Evolutionary conservation across 1,140 invertebrate species (phyloP).

Genomic region (Maniola jurtina): DNA sequence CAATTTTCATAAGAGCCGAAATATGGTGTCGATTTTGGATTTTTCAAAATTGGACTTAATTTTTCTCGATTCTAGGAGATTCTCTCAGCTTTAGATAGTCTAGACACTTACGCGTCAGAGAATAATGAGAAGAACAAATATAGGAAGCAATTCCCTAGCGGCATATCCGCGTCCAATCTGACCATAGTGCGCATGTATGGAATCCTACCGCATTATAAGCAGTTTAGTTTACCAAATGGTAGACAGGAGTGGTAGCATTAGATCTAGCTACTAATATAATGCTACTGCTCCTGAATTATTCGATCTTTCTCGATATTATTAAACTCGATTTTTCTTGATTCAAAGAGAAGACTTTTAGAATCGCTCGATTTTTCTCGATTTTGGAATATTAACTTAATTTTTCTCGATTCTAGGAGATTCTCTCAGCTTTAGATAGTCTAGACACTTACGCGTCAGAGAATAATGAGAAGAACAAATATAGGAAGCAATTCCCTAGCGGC

Average conservation of each 20-base stretch:
- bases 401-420: slow-evolving; percentile 84
- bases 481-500: slow-evolving; percentile 63
- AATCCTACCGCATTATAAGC: slow-evolving; percentile 84
- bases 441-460: slow-evolving; percentile 82
- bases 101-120: slow-evolving; percentile 83
- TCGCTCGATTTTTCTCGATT: too few species aligned
- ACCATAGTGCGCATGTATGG: slow-evolving; percentile 96
- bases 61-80: slow-evolving; percentile 84
- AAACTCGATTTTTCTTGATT: too few species aligned
- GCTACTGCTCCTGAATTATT: too few species aligned
- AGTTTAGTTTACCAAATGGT: slow-evolving; percentile 82
- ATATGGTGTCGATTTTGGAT: too few species aligned
- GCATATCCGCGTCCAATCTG: slow-evolving; percentile 79
- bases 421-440: slow-evolving; percentile 84
- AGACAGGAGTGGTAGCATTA: slow-evolving; percentile 39
- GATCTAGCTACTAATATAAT: too few species aligned
- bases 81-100: slow-evolving; percentile 83
- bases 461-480: slow-evolving; percentile 69
- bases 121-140: slow-evolving; percentile 75
- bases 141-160: slow-evolving; percentile 59
- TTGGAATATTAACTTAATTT: too few species aligned
- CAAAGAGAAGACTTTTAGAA: too few species aligned
- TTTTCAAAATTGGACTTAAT: too few species aligned
- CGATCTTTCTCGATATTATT: too few species aligned
- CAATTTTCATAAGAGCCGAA: too few species aligned